Percentiles rank a stretch among this genome's conserved stretches.
Evolutionary conservation across 2,888 invertebrate genomes (phyloP).

Genomic region (Trachelus stipa): DNA sequence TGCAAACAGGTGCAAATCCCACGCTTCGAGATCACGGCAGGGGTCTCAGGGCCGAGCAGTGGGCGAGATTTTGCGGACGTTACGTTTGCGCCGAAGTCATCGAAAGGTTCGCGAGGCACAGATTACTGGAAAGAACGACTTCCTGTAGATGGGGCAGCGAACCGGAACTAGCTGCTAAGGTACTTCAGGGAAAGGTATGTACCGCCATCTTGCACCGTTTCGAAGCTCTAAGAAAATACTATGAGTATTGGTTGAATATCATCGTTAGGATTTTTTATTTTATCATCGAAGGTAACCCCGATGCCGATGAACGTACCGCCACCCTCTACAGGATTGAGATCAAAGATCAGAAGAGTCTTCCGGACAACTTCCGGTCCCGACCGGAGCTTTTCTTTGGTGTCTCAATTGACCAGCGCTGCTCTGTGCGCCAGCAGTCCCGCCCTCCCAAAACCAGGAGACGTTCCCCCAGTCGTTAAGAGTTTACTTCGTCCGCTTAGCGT

Average conservation of each 20-base stretch:
- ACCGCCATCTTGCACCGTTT: slow-evolving; percentile 37
- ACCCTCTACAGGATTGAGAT: slow-evolving; percentile 68
- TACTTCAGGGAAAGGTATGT: slow-evolving; percentile 68
- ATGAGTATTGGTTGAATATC: slow-evolving; percentile 11
- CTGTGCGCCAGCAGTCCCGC: slow-evolving; percentile 73
- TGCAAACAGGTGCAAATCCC: slow-evolving; percentile 74
- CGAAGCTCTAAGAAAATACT: slow-evolving; percentile 56
- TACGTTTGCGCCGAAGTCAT: slow-evolving; percentile 79
- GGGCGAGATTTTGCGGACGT: slow-evolving; percentile 80
- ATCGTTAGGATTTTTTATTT: slow-evolving; percentile 16
- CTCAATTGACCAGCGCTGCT: slow-evolving; percentile 72
- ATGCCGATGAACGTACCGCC: slow-evolving; percentile 42
- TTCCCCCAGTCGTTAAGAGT: slow-evolving; percentile 71
- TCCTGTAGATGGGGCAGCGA: slow-evolving; percentile 74
- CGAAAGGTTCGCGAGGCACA: slow-evolving; percentile 73
- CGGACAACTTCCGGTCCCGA: slow-evolving; percentile 70
- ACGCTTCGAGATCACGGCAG: slow-evolving; percentile 76
- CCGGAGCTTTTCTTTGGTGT: slow-evolving; percentile 68
- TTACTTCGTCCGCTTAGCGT: slow-evolving; percentile 71
- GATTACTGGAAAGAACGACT: slow-evolving; percentile 70
- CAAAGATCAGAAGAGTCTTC: slow-evolving; percentile 71
- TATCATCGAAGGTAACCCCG: slow-evolving; percentile 22
- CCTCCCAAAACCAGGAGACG: slow-evolving; percentile 68
- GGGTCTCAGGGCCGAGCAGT: slow-evolving; percentile 78
- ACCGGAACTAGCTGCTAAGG: slow-evolving; percentile 70